Evolutionary conservation across 1,140 invertebrate genomes (phyloP).

Genomic region (Cecropterus lyciades): DNA sequence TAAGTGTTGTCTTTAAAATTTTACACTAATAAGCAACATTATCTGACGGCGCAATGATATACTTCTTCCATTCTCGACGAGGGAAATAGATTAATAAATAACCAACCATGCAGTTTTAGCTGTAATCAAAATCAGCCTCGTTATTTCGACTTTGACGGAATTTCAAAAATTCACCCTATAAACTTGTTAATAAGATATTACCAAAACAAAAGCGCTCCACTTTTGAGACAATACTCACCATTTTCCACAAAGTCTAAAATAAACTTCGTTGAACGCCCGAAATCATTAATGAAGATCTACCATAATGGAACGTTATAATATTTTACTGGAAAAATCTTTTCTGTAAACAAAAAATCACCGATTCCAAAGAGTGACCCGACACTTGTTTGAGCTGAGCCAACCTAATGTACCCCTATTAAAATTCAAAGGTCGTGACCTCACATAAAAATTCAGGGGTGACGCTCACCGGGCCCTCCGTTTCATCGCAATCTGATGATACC

Average conservation of each 20-base stretch:
- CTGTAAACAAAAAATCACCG: conserved; percentile 40
- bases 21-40: too few species aligned
- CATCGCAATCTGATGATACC: conserved; percentile 43
- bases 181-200: too few species aligned
- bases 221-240: too few species aligned
- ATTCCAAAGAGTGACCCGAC: conserved; percentile 22
- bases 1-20: too few species aligned
- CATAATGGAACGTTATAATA: conserved; percentile 33
- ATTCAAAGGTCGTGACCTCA: conserved; percentile 48
- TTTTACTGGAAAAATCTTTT: conserved; percentile 34
- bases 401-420: conserved; percentile 52
- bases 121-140: too few species aligned
- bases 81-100: too few species aligned
- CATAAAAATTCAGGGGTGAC: conserved; percentile 46
- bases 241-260: neutral
- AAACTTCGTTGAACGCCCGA: conserved; percentile 5
- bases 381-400: conserved; percentile 37
- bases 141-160: too few species aligned
- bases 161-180: too few species aligned
- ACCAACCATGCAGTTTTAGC: too few species aligned
- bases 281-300: conserved; percentile 23
- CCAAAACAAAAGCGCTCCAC: too few species aligned
- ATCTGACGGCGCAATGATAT: too few species aligned
- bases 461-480: conserved; percentile 23
- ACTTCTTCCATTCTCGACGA: too few species aligned